Base-by-base conservation (phyloP, 2,888 invertebrate genomes). In the Branchinecta sandiegonensis region DNA sequence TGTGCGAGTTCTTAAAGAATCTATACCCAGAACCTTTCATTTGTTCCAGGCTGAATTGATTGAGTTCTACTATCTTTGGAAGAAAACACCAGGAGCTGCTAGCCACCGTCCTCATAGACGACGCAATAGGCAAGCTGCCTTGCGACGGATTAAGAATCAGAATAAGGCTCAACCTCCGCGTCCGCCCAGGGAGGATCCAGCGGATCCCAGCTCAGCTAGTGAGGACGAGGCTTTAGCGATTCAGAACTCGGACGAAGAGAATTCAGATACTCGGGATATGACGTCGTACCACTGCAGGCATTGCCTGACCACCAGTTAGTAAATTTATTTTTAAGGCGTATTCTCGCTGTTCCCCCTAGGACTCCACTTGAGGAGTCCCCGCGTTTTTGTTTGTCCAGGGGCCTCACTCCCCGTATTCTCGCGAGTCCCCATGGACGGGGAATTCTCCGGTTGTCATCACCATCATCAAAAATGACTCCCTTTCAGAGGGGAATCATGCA, bases 41-140 rank as follows among this genome's bases (percentile, higher is more conserved):
- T 68, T 76, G 76, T 13, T 65, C 47, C 76, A 88, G 87, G 88
- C 94, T 69, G 96, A 99, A 78, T 81, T 99, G 76, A 95, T 99
- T 68, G 95, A 96, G 79, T 99, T 93, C 81, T 99, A 99, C 81
- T 99, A 99, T 81, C 83, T 95, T 77, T 99, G 99, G 99, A 99
- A 99, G 82, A 99, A 97, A 82, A 95, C 96, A 56, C 94, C 96
- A 23, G 94, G 94, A 75, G 97, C 97, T 71, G 92, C 93, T 78
- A 94, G 92, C 78, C 94, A 94, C 79, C 85, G 96, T 74, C 95
- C 95, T 46, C 94, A 95, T 77, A 83, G 95, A 73, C 83, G 95
- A 77, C 77, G 77, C 71, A 83, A 94, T 72, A 83, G 93, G 68
- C 91, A 90, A 78, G 89, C 89, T 74, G 91, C 92, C 67, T 80